A percentile compares a stretch with the other conserved stretches of the same genome.
Conservation (phyloP, 2,113 vertebrate genomes). For the Pantherophis guttatus region DNA sequence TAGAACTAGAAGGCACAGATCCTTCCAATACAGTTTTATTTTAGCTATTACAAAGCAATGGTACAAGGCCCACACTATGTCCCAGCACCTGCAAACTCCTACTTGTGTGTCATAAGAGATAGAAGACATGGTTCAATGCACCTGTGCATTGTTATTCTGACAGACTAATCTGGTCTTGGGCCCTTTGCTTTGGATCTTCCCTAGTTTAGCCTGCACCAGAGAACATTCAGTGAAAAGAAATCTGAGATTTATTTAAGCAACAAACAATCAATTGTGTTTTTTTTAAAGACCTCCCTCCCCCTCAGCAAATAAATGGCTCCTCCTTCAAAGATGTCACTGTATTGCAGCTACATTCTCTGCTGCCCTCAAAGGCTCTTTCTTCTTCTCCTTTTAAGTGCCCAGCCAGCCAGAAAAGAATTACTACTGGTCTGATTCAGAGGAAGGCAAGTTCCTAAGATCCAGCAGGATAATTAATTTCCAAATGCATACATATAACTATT, state of each 20-base stretch:
- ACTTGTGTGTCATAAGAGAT: not conserved
- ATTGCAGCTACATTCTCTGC: not conserved
- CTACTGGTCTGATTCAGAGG: not conserved
- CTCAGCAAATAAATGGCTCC: not conserved
- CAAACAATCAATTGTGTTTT: too few species aligned
- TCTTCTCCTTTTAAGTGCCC: not conserved
- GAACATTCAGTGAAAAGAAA: not conserved
- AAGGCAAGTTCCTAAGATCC: not conserved
- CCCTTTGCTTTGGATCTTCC: not conserved
- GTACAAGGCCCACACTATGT: not conserved
- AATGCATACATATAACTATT: not conserved
- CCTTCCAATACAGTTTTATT: not conserved
- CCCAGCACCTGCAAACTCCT: not conserved
- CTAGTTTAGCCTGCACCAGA: not conserved
- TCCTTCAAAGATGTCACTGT: not conserved
- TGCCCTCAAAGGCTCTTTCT: not conserved
- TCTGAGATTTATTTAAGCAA: not conserved
- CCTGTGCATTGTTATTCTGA: not conserved
- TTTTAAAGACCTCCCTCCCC: not conserved
- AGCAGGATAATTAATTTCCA: not conserved
- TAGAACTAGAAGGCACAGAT: not conserved
- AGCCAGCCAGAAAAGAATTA: not conserved
- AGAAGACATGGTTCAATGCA: not conserved
- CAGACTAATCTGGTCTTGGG: not conserved
- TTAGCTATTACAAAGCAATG: not conserved